These are phyloP conservation scores for Carcina quercana DNA, from an alignment of 2,888 invertebrate genomes.

Conservation along the genomic window DNA sequence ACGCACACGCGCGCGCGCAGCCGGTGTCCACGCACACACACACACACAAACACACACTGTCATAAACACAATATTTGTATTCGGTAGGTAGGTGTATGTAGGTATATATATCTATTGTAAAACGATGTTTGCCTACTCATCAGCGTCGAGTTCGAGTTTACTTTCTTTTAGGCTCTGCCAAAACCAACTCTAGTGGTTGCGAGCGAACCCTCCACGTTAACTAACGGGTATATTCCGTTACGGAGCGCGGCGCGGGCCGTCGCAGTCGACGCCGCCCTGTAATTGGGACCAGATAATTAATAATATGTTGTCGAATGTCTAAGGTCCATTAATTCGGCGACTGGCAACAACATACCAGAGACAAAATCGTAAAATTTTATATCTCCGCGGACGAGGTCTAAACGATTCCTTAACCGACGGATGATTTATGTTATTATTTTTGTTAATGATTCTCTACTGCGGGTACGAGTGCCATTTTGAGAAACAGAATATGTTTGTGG, in stretches of 20 bases:
- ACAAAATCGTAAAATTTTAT: conserved; percentile 46
- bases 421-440: conserved; percentile 44
- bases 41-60: conserved; percentile 1
- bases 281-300: conserved; percentile 13
- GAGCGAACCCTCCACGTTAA: conserved; percentile 16
- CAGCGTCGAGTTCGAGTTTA: conserved; percentile 27
- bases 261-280: conserved; percentile 17
- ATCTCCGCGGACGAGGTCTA: conserved; percentile 33
- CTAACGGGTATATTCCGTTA: conserved; percentile 19
- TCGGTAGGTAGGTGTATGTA: conserved; percentile 3
- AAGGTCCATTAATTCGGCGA: conserved; percentile 37
- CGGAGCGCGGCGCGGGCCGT: conserved; percentile 13
- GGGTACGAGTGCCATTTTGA: too few species aligned
- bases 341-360: conserved; percentile 36
- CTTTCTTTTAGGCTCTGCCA: conserved; percentile 30
- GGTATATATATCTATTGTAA: conserved; percentile 7
- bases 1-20: background rate
- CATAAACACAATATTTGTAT: conserved; percentile 3
- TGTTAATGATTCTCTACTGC: too few species aligned
- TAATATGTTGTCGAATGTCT: conserved; percentile 29
- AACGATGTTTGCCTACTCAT: conserved; percentile 31
- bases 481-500: too few species aligned
- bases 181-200: conserved; percentile 18
- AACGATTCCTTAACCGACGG: conserved; percentile 40
- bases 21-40: background rate